Conservation (phyloP, 2,797 vertebrate genomes). For the Pangasius larnaudii region DNA sequence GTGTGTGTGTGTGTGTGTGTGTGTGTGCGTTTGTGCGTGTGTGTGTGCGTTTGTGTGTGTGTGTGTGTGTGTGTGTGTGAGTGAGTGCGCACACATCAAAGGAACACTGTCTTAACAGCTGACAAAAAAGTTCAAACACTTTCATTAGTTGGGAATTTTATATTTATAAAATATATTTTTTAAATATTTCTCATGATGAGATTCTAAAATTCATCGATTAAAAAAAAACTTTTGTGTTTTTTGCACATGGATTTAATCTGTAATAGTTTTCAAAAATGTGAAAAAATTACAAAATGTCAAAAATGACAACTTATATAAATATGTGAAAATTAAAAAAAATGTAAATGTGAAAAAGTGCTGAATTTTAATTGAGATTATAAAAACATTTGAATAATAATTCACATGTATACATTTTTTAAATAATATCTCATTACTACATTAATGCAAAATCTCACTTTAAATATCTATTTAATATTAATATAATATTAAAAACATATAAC, state of each 20-base stretch:
- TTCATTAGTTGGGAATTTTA: neutral
- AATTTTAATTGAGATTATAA: neutral
- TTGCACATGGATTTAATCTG: neutral
- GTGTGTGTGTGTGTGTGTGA: neutral
- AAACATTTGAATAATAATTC: neutral
- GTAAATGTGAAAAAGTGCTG: neutral
- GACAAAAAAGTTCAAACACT: neutral
- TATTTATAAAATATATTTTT: neutral
- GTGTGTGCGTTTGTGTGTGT: slow-evolving; percentile 12
- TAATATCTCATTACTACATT: neutral
- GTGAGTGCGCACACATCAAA: neutral
- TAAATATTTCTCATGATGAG: neutral
- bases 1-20: slow-evolving; percentile 7
- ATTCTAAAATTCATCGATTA: neutral
- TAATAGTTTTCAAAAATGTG: neutral
- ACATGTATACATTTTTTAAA: neutral
- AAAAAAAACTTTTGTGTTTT: neutral
- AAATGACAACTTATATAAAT: neutral
- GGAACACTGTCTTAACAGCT: too few relatives aligned
- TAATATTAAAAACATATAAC: neutral
- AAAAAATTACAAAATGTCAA: too few relatives aligned
- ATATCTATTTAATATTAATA: neutral
- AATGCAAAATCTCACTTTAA: neutral
- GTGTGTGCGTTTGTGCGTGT: neutral
- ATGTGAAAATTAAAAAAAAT: too few relatives aligned